Evolutionary conservation across 2,113 vertebrate species (phyloP).

Genomic region (Fregetta grallaria): DNA sequence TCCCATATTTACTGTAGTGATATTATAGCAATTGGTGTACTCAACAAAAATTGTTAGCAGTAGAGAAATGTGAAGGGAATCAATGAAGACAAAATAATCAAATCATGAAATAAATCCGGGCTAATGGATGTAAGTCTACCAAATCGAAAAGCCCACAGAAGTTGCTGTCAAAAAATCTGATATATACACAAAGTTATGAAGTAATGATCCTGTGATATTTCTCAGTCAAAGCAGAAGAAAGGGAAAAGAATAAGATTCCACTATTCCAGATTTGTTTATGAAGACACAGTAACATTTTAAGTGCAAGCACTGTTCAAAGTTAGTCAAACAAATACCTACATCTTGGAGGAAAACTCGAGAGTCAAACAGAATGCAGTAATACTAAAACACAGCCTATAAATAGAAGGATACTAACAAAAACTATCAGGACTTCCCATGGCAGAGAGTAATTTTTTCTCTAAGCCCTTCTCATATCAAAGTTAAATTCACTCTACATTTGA

Average conservation of each 20-base stretch:
- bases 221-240: background rate
- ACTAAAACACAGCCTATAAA: background rate
- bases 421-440: background rate
- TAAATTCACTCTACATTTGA: background rate
- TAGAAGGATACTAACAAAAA: background rate
- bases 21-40: background rate
- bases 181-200: background rate
- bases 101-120: background rate
- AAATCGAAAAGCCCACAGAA: background rate
- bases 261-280: background rate
- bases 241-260: background rate
- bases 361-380: background rate
- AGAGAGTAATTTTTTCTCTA: background rate
- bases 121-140: background rate
- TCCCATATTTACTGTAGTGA: background rate
- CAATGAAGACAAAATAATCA: background rate
- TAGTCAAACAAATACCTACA: background rate
- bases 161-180: background rate
- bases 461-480: background rate
- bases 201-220: background rate
- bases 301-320: background rate
- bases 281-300: background rate
- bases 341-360: background rate
- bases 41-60: background rate
- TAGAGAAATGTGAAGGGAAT: background rate